Conservation (phyloP, 2,888 invertebrate genomes). For the Meloe dianella region DNA sequence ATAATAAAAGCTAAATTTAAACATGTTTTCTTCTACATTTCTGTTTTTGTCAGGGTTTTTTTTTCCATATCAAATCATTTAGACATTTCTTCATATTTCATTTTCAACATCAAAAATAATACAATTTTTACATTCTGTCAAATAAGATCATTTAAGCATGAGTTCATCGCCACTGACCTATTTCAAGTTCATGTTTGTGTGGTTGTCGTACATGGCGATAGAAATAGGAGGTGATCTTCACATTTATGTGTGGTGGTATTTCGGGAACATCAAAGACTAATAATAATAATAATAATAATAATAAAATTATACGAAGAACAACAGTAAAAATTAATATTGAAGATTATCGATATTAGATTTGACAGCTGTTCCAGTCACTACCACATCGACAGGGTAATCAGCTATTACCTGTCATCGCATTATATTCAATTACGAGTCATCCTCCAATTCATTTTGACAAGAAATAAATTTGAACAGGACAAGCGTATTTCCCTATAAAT, state of each 20-base stretch:
- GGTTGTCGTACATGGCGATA: neutral
- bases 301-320: neutral
- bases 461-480: neutral
- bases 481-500: neutral
- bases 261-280: slow-evolving; percentile 35
- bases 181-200: slow-evolving; percentile 52
- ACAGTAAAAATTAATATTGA: neutral
- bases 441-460: neutral
- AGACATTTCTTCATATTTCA: neutral
- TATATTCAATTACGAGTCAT: neutral
- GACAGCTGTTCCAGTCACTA: neutral
- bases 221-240: slow-evolving; percentile 3
- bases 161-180: slow-evolving; percentile 56
- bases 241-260: slow-evolving; percentile 30
- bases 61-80: neutral
- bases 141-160: slow-evolving; percentile 26
- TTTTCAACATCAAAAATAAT: neutral
- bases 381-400: neutral
- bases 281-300: neutral
- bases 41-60: neutral
- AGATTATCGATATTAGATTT: neutral
- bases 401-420: neutral
- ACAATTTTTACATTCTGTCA: slow-evolving; percentile 18
- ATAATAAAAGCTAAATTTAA: slow-evolving; percentile 6
- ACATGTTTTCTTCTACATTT: neutral